A percentile compares a stretch with the other conserved stretches of the same genome.
These are phyloP conservation scores for Drosophila histrio DNA, from an alignment of 2,888 invertebrate species.

Conservation along the genomic window DNA sequence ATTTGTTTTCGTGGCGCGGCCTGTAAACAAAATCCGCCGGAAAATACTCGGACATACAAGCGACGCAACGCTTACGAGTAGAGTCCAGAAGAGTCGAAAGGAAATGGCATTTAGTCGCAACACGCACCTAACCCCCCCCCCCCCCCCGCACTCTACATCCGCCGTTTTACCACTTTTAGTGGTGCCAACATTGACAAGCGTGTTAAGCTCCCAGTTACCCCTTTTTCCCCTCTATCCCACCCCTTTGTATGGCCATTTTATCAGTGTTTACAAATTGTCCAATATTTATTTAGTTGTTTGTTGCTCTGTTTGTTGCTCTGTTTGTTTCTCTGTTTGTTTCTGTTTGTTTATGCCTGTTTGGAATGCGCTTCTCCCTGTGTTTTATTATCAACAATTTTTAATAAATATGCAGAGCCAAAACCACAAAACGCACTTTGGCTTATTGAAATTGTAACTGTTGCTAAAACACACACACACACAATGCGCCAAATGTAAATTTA, in stretches of 20 bases:
- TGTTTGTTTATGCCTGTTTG: conserved; percentile 5
- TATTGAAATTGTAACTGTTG: conserved; percentile 60
- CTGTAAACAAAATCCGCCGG: conserved; percentile 79
- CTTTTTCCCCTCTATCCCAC: neutral
- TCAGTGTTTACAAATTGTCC: conserved; percentile 60
- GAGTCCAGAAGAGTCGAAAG: conserved; percentile 65
- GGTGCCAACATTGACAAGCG: conserved; percentile 66
- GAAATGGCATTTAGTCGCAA: conserved; percentile 71
- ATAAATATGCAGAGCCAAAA: conserved; percentile 39
- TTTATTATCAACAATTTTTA: conserved; percentile 40
- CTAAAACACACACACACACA: conserved; percentile 14
- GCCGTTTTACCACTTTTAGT: conserved; percentile 14
- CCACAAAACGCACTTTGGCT: conserved; percentile 74
- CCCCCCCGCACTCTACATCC: neutral
- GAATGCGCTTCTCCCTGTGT: conserved; percentile 2
- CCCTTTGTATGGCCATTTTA: conserved; percentile 29
- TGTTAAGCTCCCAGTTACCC: conserved; percentile 43
- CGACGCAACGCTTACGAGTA: conserved; percentile 51
- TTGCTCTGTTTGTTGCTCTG: conserved; percentile 1
- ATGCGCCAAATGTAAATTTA: conserved; percentile 41
- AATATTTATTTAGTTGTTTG: conserved; percentile 49
- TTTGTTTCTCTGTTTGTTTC: conserved; percentile 9
- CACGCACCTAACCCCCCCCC: conserved; percentile 10
- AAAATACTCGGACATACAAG: conserved; percentile 65
- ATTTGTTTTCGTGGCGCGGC: conserved; percentile 76